phyloP scores from a whole-genome alignment of 2,888 invertebrate genomes.

The Macaria liturata region DNA sequence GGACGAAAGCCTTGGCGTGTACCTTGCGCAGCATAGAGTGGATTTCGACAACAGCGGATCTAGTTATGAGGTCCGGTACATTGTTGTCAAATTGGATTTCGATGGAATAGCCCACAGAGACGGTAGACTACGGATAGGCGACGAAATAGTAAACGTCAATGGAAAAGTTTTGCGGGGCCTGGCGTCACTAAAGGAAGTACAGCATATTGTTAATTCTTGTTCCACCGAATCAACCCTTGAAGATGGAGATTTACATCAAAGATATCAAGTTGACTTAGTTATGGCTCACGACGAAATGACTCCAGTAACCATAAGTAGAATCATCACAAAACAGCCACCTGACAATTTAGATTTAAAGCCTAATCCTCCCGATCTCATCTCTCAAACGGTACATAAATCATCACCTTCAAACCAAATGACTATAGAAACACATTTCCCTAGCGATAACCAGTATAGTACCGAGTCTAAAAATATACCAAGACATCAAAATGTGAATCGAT shows the following conservation, averaged over 20 bases:
- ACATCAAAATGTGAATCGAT: slow-evolving; percentile 44
- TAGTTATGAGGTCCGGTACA: slow-evolving; percentile 84
- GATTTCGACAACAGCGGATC: slow-evolving; percentile 77
- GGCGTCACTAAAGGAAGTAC: slow-evolving; percentile 86
- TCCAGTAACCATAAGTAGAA: slow-evolving; percentile 76
- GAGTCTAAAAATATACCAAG: slow-evolving; percentile 44
- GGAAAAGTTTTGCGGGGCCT: slow-evolving; percentile 91
- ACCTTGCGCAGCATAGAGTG: slow-evolving; percentile 86
- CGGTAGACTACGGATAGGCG: slow-evolving; percentile 91
- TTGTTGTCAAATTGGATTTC: slow-evolving; percentile 85
- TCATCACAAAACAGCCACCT: slow-evolving; percentile 63
- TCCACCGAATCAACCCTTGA: slow-evolving; percentile 72
- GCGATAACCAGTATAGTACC: slow-evolving; percentile 58
- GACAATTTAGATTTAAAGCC: slow-evolving; percentile 54
- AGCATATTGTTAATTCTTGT: slow-evolving; percentile 81
- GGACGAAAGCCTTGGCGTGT: slow-evolving; percentile 88
- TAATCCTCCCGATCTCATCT: slow-evolving; percentile 76
- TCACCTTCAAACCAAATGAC: slow-evolving; percentile 68
- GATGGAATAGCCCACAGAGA: slow-evolving; percentile 89
- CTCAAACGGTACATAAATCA: slow-evolving; percentile 73
- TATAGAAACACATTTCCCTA: slow-evolving; percentile 76
- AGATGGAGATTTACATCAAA: slow-evolving; percentile 66
- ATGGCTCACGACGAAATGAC: slow-evolving; percentile 86
- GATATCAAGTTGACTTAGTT: slow-evolving; percentile 83
- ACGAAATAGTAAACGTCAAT: slow-evolving; percentile 95